Percentiles rank a stretch among this genome's conserved stretches.
Conservation (phyloP, 2,113 vertebrate species). For the Ammodytes dubius region DNA sequence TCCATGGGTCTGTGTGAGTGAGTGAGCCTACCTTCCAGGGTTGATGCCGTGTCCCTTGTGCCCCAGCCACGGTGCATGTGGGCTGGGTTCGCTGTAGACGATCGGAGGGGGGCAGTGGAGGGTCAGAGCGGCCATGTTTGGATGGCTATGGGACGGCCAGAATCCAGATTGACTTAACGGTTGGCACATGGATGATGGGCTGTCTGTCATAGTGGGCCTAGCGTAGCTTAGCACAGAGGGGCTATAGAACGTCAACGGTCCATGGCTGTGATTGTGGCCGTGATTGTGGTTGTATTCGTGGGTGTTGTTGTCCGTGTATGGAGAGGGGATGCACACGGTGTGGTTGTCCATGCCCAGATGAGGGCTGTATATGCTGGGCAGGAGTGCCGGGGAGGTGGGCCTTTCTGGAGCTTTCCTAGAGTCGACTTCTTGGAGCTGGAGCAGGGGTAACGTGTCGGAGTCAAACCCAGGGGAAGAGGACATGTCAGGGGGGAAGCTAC, state of each 20-base stretch:
- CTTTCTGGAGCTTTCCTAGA: constrained; percentile 84
- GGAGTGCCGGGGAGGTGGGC: constrained; percentile 79
- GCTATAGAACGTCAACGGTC: constrained; percentile 88
- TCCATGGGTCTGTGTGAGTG: neutral
- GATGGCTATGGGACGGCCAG: constrained; percentile 88
- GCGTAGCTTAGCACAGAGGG: constrained; percentile 87
- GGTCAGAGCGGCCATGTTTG: constrained; percentile 84
- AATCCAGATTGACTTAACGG: constrained; percentile 85
- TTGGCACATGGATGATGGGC: constrained; percentile 74
- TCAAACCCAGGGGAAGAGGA: constrained; percentile 85
- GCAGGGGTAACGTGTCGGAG: constrained; percentile 74
- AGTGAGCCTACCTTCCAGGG: constrained; percentile 81
- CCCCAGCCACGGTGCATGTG: constrained; percentile 88
- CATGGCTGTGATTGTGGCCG: constrained; percentile 83
- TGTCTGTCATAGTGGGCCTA: constrained; percentile 79
- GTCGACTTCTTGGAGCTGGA: constrained; percentile 87
- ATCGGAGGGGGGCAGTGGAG: constrained; percentile 89
- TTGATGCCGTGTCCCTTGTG: constrained; percentile 77
- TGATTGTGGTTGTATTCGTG: constrained; percentile 47
- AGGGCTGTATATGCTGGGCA: constrained; percentile 85
- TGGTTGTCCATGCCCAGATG: constrained; percentile 85
- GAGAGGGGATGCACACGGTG: constrained; percentile 89
- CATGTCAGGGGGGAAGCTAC: constrained; percentile 57
- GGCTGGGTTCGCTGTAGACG: constrained; percentile 85
- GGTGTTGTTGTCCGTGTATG: constrained; percentile 85